These are phyloP conservation scores for Sebastes minor DNA, from an alignment of 2,797 vertebrate species.

Conservation along the genomic window DNA sequence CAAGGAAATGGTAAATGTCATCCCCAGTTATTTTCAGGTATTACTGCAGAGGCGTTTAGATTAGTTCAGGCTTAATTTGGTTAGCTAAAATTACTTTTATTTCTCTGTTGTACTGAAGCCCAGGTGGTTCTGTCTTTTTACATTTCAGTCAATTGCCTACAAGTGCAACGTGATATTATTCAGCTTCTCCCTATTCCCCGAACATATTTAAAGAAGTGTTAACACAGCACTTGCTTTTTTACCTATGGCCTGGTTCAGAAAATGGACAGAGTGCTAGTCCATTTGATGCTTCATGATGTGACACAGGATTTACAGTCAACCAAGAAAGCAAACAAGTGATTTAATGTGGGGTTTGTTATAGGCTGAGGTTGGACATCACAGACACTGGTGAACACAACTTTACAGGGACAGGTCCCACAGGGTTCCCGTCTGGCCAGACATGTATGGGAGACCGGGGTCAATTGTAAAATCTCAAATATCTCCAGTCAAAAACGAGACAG, in stretches of 20 bases:
- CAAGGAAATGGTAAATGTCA: neutral
- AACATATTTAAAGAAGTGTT: neutral
- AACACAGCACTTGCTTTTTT: neutral
- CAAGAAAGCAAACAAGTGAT: neutral
- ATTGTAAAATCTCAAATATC: no score
- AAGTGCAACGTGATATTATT: neutral
- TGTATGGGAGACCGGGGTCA: no score
- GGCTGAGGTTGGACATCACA: neutral
- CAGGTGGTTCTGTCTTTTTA: neutral
- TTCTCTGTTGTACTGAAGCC: neutral
- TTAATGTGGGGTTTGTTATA: neutral
- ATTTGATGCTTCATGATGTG: neutral
- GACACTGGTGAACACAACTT: neutral
- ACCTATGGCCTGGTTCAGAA: neutral
- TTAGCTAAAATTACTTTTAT: neutral
- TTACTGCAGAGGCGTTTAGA: neutral
- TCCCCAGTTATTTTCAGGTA: neutral
- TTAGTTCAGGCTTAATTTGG: neutral
- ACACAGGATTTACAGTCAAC: neutral
- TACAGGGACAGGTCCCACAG: neutral
- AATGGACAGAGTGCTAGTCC: neutral
- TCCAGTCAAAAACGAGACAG: no score
- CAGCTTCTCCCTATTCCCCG: neutral
- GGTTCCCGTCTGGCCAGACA: neutral
- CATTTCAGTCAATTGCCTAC: neutral